phyloP scores from a whole-genome alignment of 2,888 invertebrate genomes.

The Norana najaformis region DNA sequence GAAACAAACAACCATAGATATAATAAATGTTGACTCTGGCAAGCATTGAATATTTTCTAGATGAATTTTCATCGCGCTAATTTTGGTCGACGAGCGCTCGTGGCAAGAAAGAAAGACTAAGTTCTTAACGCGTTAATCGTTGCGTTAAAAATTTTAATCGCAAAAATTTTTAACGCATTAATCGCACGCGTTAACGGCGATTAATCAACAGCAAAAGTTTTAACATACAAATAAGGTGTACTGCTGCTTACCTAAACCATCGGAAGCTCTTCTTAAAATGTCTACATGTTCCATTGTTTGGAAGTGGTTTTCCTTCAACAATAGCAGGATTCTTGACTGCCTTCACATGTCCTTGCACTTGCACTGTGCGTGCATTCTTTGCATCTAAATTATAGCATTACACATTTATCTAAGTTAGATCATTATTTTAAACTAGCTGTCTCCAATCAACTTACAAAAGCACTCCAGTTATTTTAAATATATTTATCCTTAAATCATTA shows the following conservation, averaged over 20 bases:
- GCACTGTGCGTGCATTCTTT: conserved; percentile 35
- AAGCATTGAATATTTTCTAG: no score
- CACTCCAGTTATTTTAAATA: not conserved
- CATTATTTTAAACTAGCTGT: not conserved
- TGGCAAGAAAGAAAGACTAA: no score
- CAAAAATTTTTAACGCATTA: no score
- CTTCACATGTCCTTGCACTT: conserved; percentile 45
- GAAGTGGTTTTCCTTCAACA: conserved; percentile 62
- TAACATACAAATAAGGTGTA: not conserved
- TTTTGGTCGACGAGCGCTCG: no score
- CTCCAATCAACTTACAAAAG: not conserved
- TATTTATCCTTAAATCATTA: no score
- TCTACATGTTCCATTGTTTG: conserved; percentile 63
- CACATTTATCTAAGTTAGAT: not conserved
- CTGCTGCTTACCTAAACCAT: conserved; percentile 61
- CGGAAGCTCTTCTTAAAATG: conserved; percentile 65
- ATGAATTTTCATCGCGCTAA: no score
- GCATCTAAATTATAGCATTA: conserved; percentile 14
- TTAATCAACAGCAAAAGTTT: no score
- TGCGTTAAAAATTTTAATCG: no score
- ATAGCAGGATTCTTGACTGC: conserved; percentile 59
- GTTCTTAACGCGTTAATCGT: no score
- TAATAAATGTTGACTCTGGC: no score
- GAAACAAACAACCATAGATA: no score
- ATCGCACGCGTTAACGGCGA: no score